Base-by-base conservation (phyloP, 2,797 vertebrate species). In the Malurus leucopterus region DNA sequence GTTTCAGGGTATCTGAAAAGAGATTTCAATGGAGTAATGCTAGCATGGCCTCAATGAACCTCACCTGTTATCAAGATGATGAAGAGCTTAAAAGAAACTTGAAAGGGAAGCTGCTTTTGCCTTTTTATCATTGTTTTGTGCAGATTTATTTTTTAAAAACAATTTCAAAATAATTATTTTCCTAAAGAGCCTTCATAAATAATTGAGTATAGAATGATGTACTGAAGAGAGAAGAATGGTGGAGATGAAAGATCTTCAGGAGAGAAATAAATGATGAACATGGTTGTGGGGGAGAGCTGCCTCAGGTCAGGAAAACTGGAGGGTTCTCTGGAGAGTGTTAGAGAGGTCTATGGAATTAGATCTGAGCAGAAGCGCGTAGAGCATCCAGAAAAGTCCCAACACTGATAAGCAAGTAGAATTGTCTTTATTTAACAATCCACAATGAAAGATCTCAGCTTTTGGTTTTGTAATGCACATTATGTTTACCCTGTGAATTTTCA, bases 281-380 rank as follows among this genome's bases (percentile, higher is more conserved):
- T 9, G 8, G 13, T 12, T 61, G 5, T 36, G 11, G 23, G 18
- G 30, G 6, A 65, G 7, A 69, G 9, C 12, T 44, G 16, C 5
- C 15, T 81, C 34, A 21, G 12, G 5, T 51, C 11, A 58, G 44
- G 29, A 70, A 70, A 82, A 41, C 9, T 34, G 21, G 7, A 68
- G 8, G 3, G 6, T 1, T 26, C 9, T 69, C 46, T 74, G 43
- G 4, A 65, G 40, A 69, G 6, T 14, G 6, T 18, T 47, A 24
- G 14, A 63, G 8, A 36, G 14, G 6, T 34, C 15, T 0, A 0
- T 49, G 23, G 46, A 71, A 40, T 49, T 49, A 54, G 1, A 10
- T 55, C 8, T 47, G 23, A 81, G 47, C 3, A 64, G 40, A 34
- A 77, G 7, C 22, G 44, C 23, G 17, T 13, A 53, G 29, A 69